A percentile compares a stretch with the other conserved stretches of the same genome.
These are phyloP conservation scores for Aphaenogaster rudis DNA, from an alignment of 1,140 invertebrate genomes.

Conservation along the genomic window DNA sequence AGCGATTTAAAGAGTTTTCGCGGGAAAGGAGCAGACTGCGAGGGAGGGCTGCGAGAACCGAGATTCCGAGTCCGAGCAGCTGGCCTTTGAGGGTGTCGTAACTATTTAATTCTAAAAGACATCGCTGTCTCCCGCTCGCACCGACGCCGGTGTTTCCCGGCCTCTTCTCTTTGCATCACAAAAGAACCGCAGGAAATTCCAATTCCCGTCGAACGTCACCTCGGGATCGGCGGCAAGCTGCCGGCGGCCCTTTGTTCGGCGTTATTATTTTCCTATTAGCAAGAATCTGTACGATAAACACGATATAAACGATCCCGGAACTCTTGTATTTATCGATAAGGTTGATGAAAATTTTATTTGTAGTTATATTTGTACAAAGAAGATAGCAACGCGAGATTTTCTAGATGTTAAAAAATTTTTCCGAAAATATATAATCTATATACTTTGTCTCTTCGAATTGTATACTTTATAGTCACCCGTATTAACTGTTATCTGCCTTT, in stretches of 20 bases:
- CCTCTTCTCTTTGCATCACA: slow-evolving; percentile 82
- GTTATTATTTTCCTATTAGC: slow-evolving; percentile 78
- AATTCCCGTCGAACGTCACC: slow-evolving; percentile 77
- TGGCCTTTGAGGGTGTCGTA: slow-evolving; percentile 79
- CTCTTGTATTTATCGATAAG: slow-evolving; percentile 9
- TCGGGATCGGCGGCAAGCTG: slow-evolving; percentile 64
- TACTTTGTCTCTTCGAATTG: neutral
- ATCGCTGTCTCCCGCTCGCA: slow-evolving; percentile 68
- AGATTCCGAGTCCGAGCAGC: slow-evolving; percentile 54
- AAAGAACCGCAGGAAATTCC: slow-evolving; percentile 83
- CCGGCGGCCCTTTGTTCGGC: slow-evolving; percentile 58
- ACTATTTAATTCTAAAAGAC: slow-evolving; percentile 84
- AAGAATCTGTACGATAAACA: slow-evolving; percentile 45
- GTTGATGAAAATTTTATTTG: neutral
- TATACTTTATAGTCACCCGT: neutral
- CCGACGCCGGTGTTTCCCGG: slow-evolving; percentile 63
- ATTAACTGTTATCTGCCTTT: slow-evolving; percentile 17
- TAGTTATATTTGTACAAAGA: neutral
- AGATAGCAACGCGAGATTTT: neutral
- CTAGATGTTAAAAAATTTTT: neutral
- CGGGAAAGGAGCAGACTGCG: slow-evolving; percentile 73
- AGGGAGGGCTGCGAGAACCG: slow-evolving; percentile 45
- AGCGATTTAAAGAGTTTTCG: slow-evolving; percentile 82
- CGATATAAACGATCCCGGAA: slow-evolving; percentile 32
- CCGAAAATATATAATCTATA: neutral